Conservation (phyloP, 2,888 invertebrate genomes). For the Trileptium ribeirensis region DNA sequence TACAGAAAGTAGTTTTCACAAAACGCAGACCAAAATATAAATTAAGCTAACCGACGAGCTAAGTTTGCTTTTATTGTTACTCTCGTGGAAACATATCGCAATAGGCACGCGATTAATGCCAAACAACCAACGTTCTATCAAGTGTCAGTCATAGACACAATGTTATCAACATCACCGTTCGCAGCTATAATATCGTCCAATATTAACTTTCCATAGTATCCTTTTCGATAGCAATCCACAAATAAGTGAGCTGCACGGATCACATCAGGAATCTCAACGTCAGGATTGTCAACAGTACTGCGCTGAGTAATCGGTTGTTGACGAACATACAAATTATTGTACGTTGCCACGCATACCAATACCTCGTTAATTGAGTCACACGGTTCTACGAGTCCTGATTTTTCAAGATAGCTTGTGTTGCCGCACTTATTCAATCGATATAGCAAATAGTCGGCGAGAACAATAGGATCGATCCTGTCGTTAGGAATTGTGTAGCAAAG, state of each 20-base stretch:
- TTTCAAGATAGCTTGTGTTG: neutral
- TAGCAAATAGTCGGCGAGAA: slow-evolving; percentile 46
- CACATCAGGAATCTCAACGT: neutral
- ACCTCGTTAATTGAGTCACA: slow-evolving; percentile 6
- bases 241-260: neutral
- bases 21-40: too few species aligned
- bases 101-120: too few species aligned
- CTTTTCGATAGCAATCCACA: neutral
- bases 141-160: too few species aligned
- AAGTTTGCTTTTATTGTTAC: too few species aligned
- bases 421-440: slow-evolving; percentile 42
- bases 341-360: neutral
- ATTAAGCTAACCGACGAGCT: too few species aligned
- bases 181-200: slow-evolving; percentile 9
- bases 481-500: slow-evolving; percentile 47
- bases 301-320: neutral
- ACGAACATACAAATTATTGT: neutral
- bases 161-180: too few species aligned
- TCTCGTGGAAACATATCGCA: too few species aligned
- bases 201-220: neutral
- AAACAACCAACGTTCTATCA: too few species aligned
- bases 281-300: neutral
- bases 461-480: slow-evolving; percentile 39
- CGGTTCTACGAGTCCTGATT: neutral
- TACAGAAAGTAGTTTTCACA: too few species aligned